Evolutionary conservation across 2,888 invertebrate genomes (phyloP).

Genomic region (Acleris emargana): DNA sequence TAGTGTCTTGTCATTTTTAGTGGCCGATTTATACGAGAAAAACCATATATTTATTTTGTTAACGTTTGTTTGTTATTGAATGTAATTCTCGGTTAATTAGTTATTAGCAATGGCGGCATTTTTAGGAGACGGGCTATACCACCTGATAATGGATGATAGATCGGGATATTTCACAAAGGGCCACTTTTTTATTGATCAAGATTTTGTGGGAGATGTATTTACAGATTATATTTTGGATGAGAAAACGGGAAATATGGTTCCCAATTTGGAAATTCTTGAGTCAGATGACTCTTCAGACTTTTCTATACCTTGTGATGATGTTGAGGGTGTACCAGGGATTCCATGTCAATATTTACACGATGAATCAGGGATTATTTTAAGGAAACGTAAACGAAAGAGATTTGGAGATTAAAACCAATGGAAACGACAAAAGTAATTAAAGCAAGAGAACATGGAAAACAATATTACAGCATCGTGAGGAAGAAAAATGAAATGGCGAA

Average conservation of each 20-base stretch:
- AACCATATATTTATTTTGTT: no score
- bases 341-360: conserved; percentile 10
- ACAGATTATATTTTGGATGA: conserved; percentile 12
- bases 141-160: conserved; percentile 17
- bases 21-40: conserved; percentile 15
- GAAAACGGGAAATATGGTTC: conserved; percentile 17
- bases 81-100: conserved; percentile 7
- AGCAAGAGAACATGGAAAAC: conserved; percentile 11
- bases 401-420: conserved; percentile 12
- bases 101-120: conserved; percentile 6
- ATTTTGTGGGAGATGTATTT: conserved; percentile 13
- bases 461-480: conserved; percentile 13
- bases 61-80: no score
- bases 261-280: conserved; percentile 3
- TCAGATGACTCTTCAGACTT: conserved; percentile 14
- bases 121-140: conserved; percentile 8
- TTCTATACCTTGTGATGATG: conserved; percentile 12
- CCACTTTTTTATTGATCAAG: conserved; percentile 5
- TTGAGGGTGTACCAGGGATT: conserved; percentile 16
- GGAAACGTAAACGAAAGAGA: neutral
- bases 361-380: conserved; percentile 13
- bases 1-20: conserved; percentile 5
- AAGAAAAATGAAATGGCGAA: conserved; percentile 18
- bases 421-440: conserved; percentile 19
- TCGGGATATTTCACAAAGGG: conserved; percentile 16